Evolutionary conservation across 2,888 invertebrate genomes (phyloP).

Genomic region (Cerceris ruficornis): DNA sequence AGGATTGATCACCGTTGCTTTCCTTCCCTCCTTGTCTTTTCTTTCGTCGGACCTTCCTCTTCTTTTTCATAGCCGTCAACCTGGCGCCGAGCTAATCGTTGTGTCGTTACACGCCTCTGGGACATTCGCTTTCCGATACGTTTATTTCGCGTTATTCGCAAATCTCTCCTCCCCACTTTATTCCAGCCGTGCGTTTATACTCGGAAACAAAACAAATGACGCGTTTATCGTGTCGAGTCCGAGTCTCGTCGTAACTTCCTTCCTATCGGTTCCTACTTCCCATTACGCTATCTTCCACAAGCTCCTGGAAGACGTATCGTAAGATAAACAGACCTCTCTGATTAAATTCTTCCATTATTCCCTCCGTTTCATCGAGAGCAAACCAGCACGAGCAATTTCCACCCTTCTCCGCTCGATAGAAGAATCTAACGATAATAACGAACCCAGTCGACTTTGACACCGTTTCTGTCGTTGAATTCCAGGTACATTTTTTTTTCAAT

Average conservation of each 20-base stretch:
- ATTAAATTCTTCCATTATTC: neutral
- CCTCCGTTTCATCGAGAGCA: neutral
- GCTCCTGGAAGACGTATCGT: slow-evolving; percentile 44
- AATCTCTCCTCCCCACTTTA: neutral
- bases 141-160: slow-evolving; percentile 3
- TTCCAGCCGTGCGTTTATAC: neutral
- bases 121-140: slow-evolving; percentile 5
- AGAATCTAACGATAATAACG: neutral
- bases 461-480: neutral
- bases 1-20: slow-evolving; percentile 51
- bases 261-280: slow-evolving; percentile 36
- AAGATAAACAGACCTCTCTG: slow-evolving; percentile 9
- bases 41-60: slow-evolving; percentile 16
- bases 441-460: slow-evolving; percentile 15
- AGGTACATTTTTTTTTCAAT: slow-evolving; percentile 6
- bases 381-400: neutral
- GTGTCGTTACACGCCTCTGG: slow-evolving; percentile 25
- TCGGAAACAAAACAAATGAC: neutral
- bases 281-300: slow-evolving; percentile 44
- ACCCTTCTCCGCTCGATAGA: no score
- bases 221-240: neutral
- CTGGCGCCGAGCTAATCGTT: slow-evolving; percentile 59
- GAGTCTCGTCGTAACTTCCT: slow-evolving; percentile 14
- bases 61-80: slow-evolving; percentile 41
- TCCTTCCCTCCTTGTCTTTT: slow-evolving; percentile 38